Base-by-base conservation (phyloP, 2,113 vertebrate species). In the Pelusios castaneus region DNA sequence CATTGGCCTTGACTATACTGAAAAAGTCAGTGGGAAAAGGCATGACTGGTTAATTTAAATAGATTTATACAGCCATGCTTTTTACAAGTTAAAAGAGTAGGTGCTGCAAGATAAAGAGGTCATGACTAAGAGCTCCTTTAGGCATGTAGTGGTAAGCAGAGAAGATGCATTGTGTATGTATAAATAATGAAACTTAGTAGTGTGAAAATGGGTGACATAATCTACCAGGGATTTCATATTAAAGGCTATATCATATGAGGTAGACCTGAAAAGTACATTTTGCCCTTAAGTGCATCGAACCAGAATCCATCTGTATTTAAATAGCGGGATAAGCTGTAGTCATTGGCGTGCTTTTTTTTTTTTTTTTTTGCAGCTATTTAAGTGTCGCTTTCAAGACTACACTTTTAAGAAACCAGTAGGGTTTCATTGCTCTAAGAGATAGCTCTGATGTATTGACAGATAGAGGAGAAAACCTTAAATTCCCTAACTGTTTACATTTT, bases 161-260 rank as follows among this genome's bases (percentile, higher is more conserved):
- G 29, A 83, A 45, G 60, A 86, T 77, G 56, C 41, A 49, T 8
- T 25, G 25, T 47, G 49, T 16, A n/a, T 49, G 6, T 47, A 21
- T 80, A 82, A 92, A 51, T 10, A 24, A 31, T 85, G 70, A 80
- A 73, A 38, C 55, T 25, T 87, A 77, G 45, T 54, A 47, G 49
- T 82, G 55, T 80, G 89, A 55, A 89, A 89, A 43, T 49, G 31
- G 47, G 27, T 54, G 43, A 38, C 49, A 9, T 49, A 84, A 80
- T 58, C 45, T 55, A 21, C 41, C 24, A 5, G 58, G 6, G 12
- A 17, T 92, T 89, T 87, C 38, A 52, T 63, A 17, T 56, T 84
- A 55, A 82, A 77, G 27, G 41, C 47, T 55, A 80, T 67, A 82
- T 79, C 49, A 47, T 31, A 11, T 49, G 90, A 27, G 86, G 54